A percentile compares a stretch with the other conserved stretches of the same genome.
Evolutionary conservation across 2,797 vertebrate species (phyloP).

Genomic region (Brachymystax lenok): DNA sequence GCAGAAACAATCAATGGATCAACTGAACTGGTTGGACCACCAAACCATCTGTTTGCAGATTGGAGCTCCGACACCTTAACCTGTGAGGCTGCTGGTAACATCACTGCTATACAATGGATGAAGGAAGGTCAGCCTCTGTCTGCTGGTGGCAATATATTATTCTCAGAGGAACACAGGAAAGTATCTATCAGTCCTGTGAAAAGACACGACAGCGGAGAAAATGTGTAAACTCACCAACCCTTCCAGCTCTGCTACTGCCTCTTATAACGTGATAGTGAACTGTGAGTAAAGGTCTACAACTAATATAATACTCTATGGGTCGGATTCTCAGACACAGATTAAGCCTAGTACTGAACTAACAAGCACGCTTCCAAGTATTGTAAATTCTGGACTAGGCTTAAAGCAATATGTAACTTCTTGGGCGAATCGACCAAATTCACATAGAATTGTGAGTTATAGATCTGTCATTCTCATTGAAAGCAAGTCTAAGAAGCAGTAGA

Average conservation of each 20-base stretch:
- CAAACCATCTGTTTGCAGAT: slow-evolving; percentile 1
- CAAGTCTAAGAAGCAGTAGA: no score
- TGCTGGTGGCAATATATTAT: slow-evolving; percentile 13
- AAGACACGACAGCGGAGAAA: slow-evolving; percentile 9
- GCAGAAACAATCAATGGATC: accelerated
- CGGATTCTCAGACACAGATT: neutral
- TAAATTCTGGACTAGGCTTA: no score
- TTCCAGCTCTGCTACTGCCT: slow-evolving; percentile 8
- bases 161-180: slow-evolving; percentile 18
- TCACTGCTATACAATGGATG: slow-evolving; percentile 30
- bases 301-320: neutral
- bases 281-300: slow-evolving; percentile 30
- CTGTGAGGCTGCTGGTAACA: slow-evolving; percentile 18
- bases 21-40: neutral
- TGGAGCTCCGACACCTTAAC: slow-evolving; percentile 28
- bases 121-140: slow-evolving; percentile 32
- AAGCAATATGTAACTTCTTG: no score
- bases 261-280: slow-evolving; percentile 19
- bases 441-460: no score
- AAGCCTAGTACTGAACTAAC: no score
- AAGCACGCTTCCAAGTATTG: no score
- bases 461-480: no score
- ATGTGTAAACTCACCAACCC: slow-evolving; percentile 29
- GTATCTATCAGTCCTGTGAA: slow-evolving; percentile 23
- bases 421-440: no score